These are phyloP conservation scores for Latheticus oryzae DNA, from an alignment of 2,888 invertebrate species.

Conservation along the genomic window DNA sequence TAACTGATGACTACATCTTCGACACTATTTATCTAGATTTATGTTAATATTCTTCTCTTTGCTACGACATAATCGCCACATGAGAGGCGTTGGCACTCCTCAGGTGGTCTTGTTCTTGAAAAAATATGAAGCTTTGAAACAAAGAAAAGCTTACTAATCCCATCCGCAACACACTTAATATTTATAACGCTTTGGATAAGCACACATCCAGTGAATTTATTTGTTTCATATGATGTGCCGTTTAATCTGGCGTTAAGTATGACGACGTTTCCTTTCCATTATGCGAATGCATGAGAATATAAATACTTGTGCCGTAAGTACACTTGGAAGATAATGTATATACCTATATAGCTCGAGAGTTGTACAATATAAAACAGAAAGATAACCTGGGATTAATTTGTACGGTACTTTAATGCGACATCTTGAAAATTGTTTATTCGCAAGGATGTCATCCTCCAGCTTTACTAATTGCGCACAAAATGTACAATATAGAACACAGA, in stretches of 20 bases:
- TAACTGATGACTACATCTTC: no score
- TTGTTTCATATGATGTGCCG: constrained; percentile 10
- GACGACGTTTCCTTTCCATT: constrained; percentile 17
- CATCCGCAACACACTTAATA: constrained; percentile 1
- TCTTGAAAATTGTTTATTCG: constrained; percentile 20
- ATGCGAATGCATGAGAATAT: constrained; percentile 26
- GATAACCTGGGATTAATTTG: constrained; percentile 32
- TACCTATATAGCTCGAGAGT: constrained; percentile 7
- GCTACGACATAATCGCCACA: constrained; percentile 9
- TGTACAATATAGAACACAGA: no score
- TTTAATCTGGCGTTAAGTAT: constrained; percentile 30
- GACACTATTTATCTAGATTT: no score
- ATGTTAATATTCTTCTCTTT: neutral
- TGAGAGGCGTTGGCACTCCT: constrained; percentile 1
- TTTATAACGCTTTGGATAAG: constrained; percentile 9
- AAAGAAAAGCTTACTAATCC: constrained; percentile 5
- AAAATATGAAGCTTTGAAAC: constrained; percentile 1
- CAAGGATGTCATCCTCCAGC: constrained; percentile 7
- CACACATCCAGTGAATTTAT: constrained; percentile 14
- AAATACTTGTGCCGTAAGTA: constrained; percentile 24
- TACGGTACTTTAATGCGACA: constrained; percentile 26
- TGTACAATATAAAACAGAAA: constrained; percentile 14
- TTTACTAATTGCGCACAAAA: constrained; percentile 22
- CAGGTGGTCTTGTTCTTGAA: constrained; percentile 4
- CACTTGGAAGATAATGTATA: constrained; percentile 29